These are phyloP conservation scores for Tragopan temminckii DNA, from an alignment of 2,797 vertebrate species.

Conservation along the genomic window DNA sequence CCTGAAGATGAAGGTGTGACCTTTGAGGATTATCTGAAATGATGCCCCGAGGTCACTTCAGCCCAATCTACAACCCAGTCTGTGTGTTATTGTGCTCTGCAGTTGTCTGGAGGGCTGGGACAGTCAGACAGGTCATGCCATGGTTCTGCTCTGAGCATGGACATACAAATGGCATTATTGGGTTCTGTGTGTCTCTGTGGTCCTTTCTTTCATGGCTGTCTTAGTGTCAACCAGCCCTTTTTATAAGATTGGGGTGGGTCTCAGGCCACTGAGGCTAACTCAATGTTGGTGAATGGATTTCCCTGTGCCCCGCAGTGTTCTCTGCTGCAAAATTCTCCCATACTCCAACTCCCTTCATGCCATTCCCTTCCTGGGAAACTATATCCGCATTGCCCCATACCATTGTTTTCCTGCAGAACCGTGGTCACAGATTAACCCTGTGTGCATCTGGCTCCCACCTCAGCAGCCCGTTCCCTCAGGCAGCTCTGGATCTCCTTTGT, in stretches of 20 bases:
- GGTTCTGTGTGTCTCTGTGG: too few relatives aligned
- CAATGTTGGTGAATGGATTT: background rate
- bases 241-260: background rate
- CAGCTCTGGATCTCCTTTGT: background rate
- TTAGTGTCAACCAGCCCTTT: background rate
- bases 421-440: fast-evolving
- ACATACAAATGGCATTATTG: background rate
- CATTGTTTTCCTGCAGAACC: background rate
- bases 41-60: background rate
- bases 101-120: background rate
- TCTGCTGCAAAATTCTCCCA: background rate
- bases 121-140: too few relatives aligned
- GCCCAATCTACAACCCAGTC: background rate
- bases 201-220: background rate
- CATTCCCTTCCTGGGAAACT: background rate
- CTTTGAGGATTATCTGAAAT: background rate
- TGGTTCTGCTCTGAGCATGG: background rate
- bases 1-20: background rate
- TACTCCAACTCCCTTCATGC: background rate
- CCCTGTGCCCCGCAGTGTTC: too few relatives aligned
- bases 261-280: background rate
- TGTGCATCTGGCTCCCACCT: fast-evolving
- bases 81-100: background rate
- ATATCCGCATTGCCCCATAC: fast-evolving
- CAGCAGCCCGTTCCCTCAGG: background rate